Base-by-base conservation (phyloP, 1,140 invertebrate genomes). In the Papilio polytes region DNA sequence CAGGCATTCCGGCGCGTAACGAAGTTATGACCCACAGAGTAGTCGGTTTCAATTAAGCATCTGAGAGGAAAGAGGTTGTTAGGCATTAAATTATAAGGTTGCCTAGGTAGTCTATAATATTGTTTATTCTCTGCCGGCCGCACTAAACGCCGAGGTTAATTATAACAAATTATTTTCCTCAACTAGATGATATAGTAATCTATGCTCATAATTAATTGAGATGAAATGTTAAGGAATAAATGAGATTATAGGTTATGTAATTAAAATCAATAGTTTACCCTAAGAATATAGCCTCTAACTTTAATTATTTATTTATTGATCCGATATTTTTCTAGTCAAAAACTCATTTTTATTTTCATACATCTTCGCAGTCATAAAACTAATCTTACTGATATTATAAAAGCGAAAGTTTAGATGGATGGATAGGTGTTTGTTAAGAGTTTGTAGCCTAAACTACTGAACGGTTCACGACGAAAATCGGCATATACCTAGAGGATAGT, bases 1-100 rank as follows among this genome's bases (percentile, higher is more conserved):
- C 90, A 90, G 86, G 76, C 31, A 83, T 83, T 82, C 85, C 78
- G 80, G 79, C 74, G 78, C 48, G 80, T 87, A 90, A 89, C 88
- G 89, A 86, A 91, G 87, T 90, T 89, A 91, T 85, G 87, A 77
- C 78, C 85, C 80, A 87, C 88, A 82, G 80, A 86, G 82, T 84
- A 81, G 85, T 86, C 80, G 81, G 87, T 90, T 92, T 92, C 90
- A 92, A 92, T 92, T 92, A 89, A 88, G 85, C 48, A 83, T 87
- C 85, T 56, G 81, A 66, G 88, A 88, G 87, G 85, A 87, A 88
- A 83, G 86, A 87, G 85, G 86, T 91, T 80, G 89, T 91, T 92
- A 92, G 88, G 85, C 83, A 87, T 44, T 90, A 92, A 91, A 92
- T 92, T 90, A 88, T 80, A 88, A 80, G 79, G 70, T 81, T 46